Conservation (phyloP, 2,113 vertebrate species). For the Tor tambroides region DNA sequence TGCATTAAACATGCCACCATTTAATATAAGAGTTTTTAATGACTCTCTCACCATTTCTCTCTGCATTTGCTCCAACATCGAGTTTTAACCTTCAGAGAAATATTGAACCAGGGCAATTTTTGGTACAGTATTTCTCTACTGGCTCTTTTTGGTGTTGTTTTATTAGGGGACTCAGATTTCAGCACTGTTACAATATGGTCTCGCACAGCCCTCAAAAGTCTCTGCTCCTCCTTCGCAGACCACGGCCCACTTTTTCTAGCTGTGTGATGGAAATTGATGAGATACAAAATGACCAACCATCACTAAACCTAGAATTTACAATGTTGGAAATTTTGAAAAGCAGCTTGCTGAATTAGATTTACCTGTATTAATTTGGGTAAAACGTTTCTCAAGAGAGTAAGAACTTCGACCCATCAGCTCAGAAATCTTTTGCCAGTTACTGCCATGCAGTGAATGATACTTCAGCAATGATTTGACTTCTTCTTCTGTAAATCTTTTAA, state of each 20-base stretch:
- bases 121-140: conserved; percentile 62
- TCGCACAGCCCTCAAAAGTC: conserved; percentile 54
- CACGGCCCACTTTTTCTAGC: conserved; percentile 28
- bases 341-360: not conserved
- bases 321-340: not conserved
- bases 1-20: not conserved
- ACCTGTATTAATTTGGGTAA: conserved; percentile 51
- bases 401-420: conserved; percentile 69
- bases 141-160: not conserved
- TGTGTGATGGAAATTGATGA: conserved; percentile 5
- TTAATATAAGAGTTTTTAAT: not conserved
- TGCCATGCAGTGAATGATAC: conserved; percentile 68
- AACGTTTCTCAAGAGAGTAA: conserved; percentile 69
- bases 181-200: conserved; percentile 52
- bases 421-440: conserved; percentile 70
- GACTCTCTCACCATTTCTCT: conserved; percentile 53
- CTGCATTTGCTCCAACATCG: conserved; percentile 60
- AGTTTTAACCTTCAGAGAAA: conserved; percentile 62
- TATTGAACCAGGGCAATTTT: conserved; percentile 68
- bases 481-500: conserved; percentile 67
- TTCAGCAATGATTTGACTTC: conserved; percentile 61
- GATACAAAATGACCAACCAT: not conserved
- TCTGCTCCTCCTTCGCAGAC: conserved; percentile 33
- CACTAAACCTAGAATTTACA: not conserved
- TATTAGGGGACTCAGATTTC: not conserved